Base-by-base conservation (phyloP, 2,888 invertebrate species). In the Rhogogaster chlorosoma region DNA sequence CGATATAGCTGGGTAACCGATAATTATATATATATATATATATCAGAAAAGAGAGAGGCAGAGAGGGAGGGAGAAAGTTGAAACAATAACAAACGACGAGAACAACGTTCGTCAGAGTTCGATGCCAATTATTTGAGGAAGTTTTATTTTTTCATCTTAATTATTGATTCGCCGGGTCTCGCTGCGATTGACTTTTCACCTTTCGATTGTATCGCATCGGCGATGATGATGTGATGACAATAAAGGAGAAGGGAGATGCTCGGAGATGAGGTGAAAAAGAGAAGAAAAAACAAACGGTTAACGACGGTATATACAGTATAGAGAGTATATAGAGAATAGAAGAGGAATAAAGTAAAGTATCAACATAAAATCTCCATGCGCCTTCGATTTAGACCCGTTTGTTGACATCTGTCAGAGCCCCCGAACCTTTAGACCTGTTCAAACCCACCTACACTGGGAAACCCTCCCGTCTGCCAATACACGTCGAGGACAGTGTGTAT, bases 401-500 rank as follows among this genome's bases (percentile, higher is more conserved):
- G 80, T 80, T 80, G 80, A 80, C 80, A 80, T 80, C 80, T 80
- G 80, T 80, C 80, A 80, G 80, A 49, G 80, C 61, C n/a, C n/a
- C 18, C 36, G 80, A 80, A 80, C 57, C 57, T 38, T 61, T 29
- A 61, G 80, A 61, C 61, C 80, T 61, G 80, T 80, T 80, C 80
- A 80, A n/a, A 57, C 57, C 67, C 67, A 67, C 67, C 67, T 67
- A 67, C 18, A 67, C 18, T 26, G 61, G 61, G 18, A 26, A 22
- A 61, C 61, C 61, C 61, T 61, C 61, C 61, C 61, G 10, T 29
- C 61, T 61, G 45, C 45, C 75, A 36, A 78, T 78, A 78, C 57
- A 78, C 18, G 78, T 26, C 9, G 22, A 45, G 42, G 73, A 73
- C 26, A 61, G 57, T 36, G 80, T 80, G 80, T 80, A 38, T 57